phyloP scores from a whole-genome alignment of 2,888 invertebrate species.

The Gerris lacustris region DNA sequence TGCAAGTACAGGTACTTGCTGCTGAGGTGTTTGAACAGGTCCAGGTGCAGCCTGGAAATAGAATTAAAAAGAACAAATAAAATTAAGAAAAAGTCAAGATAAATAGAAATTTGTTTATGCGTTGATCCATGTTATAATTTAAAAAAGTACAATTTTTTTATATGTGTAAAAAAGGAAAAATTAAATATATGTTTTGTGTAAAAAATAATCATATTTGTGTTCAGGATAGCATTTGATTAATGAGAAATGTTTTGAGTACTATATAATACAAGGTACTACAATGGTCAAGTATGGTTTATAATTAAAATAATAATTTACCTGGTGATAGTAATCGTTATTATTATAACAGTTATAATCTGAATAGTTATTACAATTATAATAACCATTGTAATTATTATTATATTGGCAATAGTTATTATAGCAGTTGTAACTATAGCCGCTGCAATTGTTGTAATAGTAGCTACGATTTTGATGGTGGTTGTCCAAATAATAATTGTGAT shows the following conservation, averaged over 20 bases:
- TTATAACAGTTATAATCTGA: neutral
- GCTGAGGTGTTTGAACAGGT: constrained; percentile 31
- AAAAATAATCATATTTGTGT: no score
- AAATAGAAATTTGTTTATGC: no score
- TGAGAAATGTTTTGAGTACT: no score
- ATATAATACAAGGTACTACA: no score
- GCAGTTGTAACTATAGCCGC: neutral
- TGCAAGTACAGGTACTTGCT: neutral
- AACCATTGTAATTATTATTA: neutral
- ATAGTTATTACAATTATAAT: neutral
- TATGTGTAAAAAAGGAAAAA: no score
- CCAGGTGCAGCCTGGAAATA: constrained; percentile 26
- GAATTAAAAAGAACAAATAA: neutral
- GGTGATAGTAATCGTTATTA: neutral
- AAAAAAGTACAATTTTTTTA: no score
- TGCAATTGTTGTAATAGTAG: neutral
- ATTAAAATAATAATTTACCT: neutral
- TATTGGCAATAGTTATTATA: neutral
- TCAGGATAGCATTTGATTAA: no score
- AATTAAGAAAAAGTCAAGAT: neutral
- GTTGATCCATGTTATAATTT: no score
- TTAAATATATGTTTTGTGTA: no score
- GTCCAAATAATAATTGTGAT: neutral
- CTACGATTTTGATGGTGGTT: neutral
- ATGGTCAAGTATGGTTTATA: no score